Base-by-base conservation (phyloP, 1,140 invertebrate genomes). In the Eriosoma lanigerum region DNA sequence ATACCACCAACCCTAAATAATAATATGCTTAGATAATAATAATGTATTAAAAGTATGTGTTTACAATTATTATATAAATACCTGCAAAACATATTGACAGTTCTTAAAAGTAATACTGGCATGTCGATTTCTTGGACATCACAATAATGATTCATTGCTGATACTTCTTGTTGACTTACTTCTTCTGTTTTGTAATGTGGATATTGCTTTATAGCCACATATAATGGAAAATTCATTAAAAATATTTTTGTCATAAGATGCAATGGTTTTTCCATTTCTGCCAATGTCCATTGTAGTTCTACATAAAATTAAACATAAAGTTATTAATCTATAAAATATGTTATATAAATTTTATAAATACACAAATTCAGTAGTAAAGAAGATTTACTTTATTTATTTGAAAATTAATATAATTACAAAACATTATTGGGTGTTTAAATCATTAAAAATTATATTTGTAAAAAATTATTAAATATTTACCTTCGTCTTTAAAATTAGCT, bases 121-220 rank as follows among this genome's bases (percentile, higher is more conserved):
- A 96, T 93, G 86, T 97, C 95, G 72, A 94, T 92, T 87, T 97
- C 96, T 87, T 96, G 92, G 48, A 96, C 88, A 87, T 97, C 96
- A 88, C 95, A 96, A 85, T 93, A 96, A 24, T 90, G 89, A 85
- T 91, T 93, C 82, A 94, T 86, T 84, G 89, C 90, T 83, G 91
- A 90, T 82, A 92, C 91, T 86, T 94, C 93, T 84, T 93, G 91
- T 73, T 91, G 90, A 56, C 91, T 90, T 9, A 94, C 86, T 84
- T 94, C 93, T 86, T 94, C 93, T 54, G 93, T 85, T 81, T 93
- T 91, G 70, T 90, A 89, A 82, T 93, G 89, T 82, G 91, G 88
- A 62, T 90, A 90, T 85, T 96, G 94, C 86, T 97, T 97, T 87
- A 94, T 95, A 60, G 94, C 94, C 85, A 96, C 90, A 86, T 98